Evolutionary conservation across 2,888 invertebrate species (phyloP).

Genomic region (Branchinecta sandiegonensis): DNA sequence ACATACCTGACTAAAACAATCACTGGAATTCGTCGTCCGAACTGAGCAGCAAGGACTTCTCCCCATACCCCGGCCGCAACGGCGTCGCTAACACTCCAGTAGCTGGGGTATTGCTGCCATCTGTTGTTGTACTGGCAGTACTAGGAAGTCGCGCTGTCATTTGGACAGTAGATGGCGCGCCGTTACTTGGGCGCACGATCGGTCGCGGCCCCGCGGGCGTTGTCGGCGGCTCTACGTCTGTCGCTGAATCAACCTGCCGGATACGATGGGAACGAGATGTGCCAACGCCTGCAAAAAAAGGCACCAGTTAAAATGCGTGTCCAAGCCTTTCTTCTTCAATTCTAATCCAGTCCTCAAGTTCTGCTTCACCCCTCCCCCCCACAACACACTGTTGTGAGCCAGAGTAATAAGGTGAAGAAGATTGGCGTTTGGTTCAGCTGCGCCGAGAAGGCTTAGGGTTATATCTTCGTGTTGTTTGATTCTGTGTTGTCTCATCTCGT

Average conservation of each 20-base stretch:
- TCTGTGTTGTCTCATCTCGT: too few species aligned
- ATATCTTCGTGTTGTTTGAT: too few species aligned
- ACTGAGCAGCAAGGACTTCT: conserved; percentile 87
- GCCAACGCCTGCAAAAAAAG: neutral
- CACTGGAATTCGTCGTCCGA: conserved; percentile 90
- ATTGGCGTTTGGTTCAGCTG: too few species aligned
- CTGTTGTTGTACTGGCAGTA: conserved; percentile 5
- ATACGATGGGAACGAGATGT: neutral
- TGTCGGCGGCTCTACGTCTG: neutral
- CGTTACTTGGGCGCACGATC: neutral
- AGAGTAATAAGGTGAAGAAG: too few species aligned
- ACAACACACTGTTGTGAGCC: too few species aligned
- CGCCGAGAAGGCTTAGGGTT: too few species aligned
- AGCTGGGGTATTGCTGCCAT: neutral
- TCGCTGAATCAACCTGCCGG: neutral
- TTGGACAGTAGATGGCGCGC: neutral
- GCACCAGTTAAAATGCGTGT: too few species aligned
- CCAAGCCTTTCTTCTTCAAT: too few species aligned
- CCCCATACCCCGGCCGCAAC: conserved; percentile 55
- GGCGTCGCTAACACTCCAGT: conserved; percentile 25
- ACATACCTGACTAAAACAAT: conserved; percentile 27
- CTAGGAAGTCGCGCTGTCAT: conserved; percentile 10
- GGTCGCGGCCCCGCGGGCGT: neutral
- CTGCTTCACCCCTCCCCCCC: too few species aligned
- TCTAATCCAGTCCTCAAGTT: too few species aligned